phyloP scores from a whole-genome alignment of 1,140 invertebrate genomes.

The Drosophila punjabiensis region DNA sequence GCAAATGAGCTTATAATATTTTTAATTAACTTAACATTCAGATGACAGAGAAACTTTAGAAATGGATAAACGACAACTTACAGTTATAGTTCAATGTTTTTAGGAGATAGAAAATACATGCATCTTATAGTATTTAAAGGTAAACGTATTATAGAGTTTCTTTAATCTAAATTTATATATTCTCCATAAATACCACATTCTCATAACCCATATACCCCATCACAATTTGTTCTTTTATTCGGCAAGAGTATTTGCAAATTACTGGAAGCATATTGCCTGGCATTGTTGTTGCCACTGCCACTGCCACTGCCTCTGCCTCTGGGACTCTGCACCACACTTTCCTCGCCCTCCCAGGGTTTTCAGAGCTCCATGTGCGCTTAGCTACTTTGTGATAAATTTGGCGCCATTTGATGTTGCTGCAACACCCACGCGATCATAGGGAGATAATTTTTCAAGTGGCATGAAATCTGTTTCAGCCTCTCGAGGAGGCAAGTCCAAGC shows the following conservation, averaged over 20 bases:
- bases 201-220: not conserved
- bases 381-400: constrained; percentile 76
- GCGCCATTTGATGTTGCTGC: constrained; percentile 66
- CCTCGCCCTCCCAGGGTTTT: not conserved
- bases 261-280: constrained; percentile 49
- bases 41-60: not conserved
- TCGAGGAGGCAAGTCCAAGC: not conserved
- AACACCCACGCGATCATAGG: constrained; percentile 69
- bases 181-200: not conserved
- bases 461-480: constrained; percentile 29
- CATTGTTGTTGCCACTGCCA: constrained; percentile 34
- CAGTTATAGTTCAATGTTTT: not conserved
- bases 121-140: too few relatives aligned
- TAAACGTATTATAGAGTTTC: too few relatives aligned
- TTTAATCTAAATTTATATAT: too few relatives aligned
- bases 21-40: not conserved
- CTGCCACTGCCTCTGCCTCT: constrained; percentile 25
- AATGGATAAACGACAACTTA: not conserved
- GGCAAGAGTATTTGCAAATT: constrained; percentile 57
- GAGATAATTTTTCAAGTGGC: constrained; percentile 68
- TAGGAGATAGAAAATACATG: not conserved
- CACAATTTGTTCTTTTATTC: not conserved
- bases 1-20: not conserved
- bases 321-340: constrained; percentile 3
- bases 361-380: constrained; percentile 24